Evolutionary conservation across 2,888 invertebrate species (phyloP).

Genomic region (Xestia ashworthii): DNA sequence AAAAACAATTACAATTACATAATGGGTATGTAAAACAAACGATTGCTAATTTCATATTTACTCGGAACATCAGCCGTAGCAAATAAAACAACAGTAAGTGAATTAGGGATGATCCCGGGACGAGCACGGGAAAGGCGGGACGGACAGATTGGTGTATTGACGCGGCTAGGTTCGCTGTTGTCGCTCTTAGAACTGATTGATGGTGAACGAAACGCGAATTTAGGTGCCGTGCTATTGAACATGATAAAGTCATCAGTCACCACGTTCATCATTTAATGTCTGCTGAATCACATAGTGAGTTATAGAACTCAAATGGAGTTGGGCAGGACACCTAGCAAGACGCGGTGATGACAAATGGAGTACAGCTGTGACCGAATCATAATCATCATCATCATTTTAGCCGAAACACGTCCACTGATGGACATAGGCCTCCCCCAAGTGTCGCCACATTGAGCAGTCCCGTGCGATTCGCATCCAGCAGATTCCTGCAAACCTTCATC

Average conservation of each 20-base stretch:
- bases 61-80: slow-evolving; percentile 35
- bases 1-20: slow-evolving; percentile 45
- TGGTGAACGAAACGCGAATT: background rate
- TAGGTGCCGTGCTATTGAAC: background rate
- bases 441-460: too few relatives aligned
- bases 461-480: too few relatives aligned
- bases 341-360: too few relatives aligned
- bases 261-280: background rate
- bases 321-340: too few relatives aligned
- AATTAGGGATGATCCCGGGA: slow-evolving; percentile 43
- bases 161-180: slow-evolving; percentile 20
- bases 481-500: too few relatives aligned
- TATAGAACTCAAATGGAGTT: too few relatives aligned
- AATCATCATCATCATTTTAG: too few relatives aligned
- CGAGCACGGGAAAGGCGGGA: slow-evolving; percentile 47
- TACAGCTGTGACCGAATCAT: too few relatives aligned
- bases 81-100: slow-evolving; percentile 49
- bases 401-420: too few relatives aligned
- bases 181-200: slow-evolving; percentile 6
- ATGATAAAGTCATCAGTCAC: background rate
- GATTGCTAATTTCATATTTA: slow-evolving; percentile 46
- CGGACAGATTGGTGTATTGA: slow-evolving; percentile 36
- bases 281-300: background rate
- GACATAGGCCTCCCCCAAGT: too few relatives aligned
- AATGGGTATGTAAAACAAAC: slow-evolving; percentile 43